A percentile compares a stretch with the other conserved stretches of the same genome.
Conservation (phyloP, 2,888 invertebrate species). For the Leucophora obtusa region DNA sequence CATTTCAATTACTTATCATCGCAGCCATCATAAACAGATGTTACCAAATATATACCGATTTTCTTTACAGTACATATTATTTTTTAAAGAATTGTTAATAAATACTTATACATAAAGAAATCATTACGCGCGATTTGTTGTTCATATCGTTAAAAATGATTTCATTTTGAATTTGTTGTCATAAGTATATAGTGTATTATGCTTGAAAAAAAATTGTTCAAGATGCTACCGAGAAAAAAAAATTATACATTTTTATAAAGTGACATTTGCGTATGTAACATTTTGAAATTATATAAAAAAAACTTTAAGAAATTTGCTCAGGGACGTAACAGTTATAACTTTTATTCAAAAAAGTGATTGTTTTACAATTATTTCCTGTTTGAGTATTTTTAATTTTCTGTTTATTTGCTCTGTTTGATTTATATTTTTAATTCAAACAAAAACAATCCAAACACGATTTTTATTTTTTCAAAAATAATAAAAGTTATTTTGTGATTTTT, state of each 20-base stretch:
- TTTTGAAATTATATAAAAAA: neutral
- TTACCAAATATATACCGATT: neutral
- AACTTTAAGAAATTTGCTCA: neutral
- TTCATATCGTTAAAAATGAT: neutral
- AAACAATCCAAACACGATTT: no score
- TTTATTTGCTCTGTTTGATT: no score
- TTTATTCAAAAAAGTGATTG: no score
- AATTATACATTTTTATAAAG: neutral
- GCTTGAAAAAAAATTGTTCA: neutral
- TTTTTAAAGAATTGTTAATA: constrained; percentile 18
- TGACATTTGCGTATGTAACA: constrained; percentile 24
- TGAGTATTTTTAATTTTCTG: no score
- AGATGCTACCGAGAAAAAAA: constrained; percentile 11
- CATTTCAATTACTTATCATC: constrained; percentile 33
- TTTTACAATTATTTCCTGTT: no score
- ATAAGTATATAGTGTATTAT: neutral
- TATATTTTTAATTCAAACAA: no score
- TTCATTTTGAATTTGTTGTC: constrained; percentile 1
- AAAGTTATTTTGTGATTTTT: no score
- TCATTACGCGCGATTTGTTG: constrained; percentile 25
- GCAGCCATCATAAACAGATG: constrained; percentile 31
- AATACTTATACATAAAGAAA: constrained; percentile 27
- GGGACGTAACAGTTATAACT: no score
- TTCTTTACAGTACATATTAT: neutral
- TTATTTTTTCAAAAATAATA: no score